Percentiles rank a stretch among this genome's conserved stretches.
Conservation (phyloP, 2,797 vertebrate species). For the Valencia hispanica region DNA sequence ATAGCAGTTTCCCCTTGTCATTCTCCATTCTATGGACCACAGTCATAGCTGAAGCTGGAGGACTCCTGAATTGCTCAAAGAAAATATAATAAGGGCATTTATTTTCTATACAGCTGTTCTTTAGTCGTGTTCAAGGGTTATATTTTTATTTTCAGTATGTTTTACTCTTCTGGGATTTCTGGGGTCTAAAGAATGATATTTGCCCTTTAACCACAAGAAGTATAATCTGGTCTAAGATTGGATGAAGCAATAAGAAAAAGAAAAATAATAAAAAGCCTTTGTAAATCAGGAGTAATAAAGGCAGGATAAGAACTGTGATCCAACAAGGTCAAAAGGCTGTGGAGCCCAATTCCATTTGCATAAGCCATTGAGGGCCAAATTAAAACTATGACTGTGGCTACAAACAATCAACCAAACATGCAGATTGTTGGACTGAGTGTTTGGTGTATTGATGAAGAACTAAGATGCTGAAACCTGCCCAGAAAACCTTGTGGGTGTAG, state of each 20-base stretch:
- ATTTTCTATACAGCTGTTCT: too few species aligned
- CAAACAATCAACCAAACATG: not conserved
- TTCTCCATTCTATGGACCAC: too few species aligned
- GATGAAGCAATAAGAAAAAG: not conserved
- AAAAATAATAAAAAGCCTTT: not conserved
- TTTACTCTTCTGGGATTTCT: too few species aligned
- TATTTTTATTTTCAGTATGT: too few species aligned
- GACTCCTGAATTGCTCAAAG: too few species aligned
- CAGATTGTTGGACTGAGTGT: not conserved
- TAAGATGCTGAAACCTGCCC: not conserved
- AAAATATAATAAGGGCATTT: too few species aligned
- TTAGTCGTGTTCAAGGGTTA: too few species aligned
- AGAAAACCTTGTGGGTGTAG: not conserved
- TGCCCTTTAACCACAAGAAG: not conserved
- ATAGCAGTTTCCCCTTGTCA: too few species aligned
- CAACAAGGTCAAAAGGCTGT: not conserved
- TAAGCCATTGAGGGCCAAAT: not conserved
- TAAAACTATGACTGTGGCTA: not conserved
- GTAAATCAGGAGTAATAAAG: not conserved
- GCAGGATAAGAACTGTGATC: not conserved
- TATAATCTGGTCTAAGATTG: not conserved
- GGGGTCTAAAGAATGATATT: too few species aligned
- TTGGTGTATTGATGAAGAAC: not conserved
- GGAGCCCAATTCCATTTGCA: not conserved
- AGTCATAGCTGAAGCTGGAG: too few species aligned